Evolutionary conservation across 2,888 invertebrate genomes (phyloP).

Genomic region (Tenthredo livida): DNA sequence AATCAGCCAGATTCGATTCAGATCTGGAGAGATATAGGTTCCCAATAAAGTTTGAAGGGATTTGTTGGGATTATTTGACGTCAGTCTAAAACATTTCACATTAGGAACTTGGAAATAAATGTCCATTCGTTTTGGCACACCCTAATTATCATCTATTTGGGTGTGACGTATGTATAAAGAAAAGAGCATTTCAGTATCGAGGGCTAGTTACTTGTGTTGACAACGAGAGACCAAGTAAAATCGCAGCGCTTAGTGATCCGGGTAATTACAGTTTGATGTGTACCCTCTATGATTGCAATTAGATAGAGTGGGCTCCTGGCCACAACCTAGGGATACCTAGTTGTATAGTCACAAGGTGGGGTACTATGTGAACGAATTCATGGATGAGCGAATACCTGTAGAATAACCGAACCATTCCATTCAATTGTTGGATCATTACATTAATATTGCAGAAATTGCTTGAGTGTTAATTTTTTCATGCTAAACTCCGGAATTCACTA

Average conservation of each 20-base stretch:
- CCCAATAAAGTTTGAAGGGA: background rate
- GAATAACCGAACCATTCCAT: background rate
- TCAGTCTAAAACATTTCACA: background rate
- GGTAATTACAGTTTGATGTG: slow-evolving; percentile 17
- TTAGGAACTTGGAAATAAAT: background rate
- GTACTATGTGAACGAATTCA: slow-evolving; percentile 5
- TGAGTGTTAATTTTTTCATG: background rate
- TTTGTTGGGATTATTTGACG: background rate
- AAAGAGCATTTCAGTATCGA: background rate
- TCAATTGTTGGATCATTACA: background rate
- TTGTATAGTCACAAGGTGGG: background rate
- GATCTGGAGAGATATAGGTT: too few relatives aligned
- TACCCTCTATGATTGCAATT: slow-evolving; percentile 28
- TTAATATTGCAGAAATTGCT: background rate
- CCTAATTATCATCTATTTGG: background rate
- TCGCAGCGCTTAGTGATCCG: background rate
- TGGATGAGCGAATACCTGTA: background rate
- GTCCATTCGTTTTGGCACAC: background rate
- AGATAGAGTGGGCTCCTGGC: background rate
- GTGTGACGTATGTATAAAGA: background rate
- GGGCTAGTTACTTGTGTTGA: background rate
- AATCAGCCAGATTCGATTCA: too few relatives aligned
- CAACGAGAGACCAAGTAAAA: slow-evolving; percentile 4
- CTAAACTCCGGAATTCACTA: background rate
- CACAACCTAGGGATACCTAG: too few relatives aligned